Base-by-base conservation (phyloP, 2,113 vertebrate species). In the Dipodomys spectabilis region DNA sequence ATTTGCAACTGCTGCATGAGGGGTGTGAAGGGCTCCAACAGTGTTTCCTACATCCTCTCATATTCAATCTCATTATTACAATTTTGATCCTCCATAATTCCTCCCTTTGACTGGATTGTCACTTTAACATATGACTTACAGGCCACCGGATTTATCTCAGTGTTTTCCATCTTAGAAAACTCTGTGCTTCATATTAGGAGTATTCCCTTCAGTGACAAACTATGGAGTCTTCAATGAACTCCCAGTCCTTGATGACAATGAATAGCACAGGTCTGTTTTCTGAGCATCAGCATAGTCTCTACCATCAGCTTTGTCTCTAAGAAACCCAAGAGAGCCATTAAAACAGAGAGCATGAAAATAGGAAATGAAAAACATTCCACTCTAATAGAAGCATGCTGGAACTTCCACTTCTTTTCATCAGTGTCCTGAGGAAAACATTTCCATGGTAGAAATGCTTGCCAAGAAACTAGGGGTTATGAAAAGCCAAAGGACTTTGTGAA, bases 191-290 rank as follows among this genome's bases (percentile, higher is more conserved):
- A 69, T 23, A 30, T 60, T 57, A 79, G 62, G 30, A 22, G 45
- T 86, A 83, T 88, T 93, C 88, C 93, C 86, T 91, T 94, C 75
- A 92, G 30, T 92, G 72, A 93, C 95, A 93, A 97, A 91, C 72
- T 90, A 67, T 86, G 71, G 92, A 30, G 60, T 62, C 60, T 79
- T 92, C 90, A 78, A 90, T 93, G 85, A 92, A 95, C 88, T 82
- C 12, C 69, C 69, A 83, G 78, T 93, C 79, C 94, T 95, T 82
- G n/a, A 18, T 86, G 80, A 88, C 93, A 97, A 92, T 93, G 45
- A 92, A 90, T 93, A 95, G 35, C 74, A 83, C 53, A 78, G 64
- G 53, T 35, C 39, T 94, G 73, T 96, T 95, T 94, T 91, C 69
- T 95, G 83, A 95, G 82, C 60, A 82, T 95, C 64, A 62, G 65